Conservation (phyloP, 2,797 vertebrate species). For the Cyclopterus lumpus region DNA sequence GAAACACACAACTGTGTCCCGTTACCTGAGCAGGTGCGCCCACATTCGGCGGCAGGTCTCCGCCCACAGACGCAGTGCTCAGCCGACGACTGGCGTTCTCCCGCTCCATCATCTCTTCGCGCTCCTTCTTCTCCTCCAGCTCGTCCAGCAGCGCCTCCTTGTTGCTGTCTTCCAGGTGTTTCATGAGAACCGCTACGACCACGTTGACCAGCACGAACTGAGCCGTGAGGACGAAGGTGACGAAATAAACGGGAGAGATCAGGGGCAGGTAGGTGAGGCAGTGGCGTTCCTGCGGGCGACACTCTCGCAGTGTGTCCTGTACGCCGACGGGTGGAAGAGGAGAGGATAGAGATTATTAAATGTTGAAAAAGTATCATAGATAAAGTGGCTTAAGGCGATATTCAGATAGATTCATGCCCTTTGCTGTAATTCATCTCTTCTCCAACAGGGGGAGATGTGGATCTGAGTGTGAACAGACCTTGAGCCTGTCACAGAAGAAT, state of each 20-base stretch:
- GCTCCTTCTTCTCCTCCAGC: conserved; percentile 92
- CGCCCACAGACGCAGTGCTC: conserved; percentile 21
- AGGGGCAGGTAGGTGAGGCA: conserved; percentile 95
- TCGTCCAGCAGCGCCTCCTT: conserved; percentile 86
- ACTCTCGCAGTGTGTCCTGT: conserved; percentile 96
- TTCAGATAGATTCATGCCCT: background rate
- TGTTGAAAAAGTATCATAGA: conserved; percentile 8
- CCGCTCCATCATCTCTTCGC: conserved; percentile 88
- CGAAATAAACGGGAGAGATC: conserved; percentile 96
- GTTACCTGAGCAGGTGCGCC: conserved; percentile 80
- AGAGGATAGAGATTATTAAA: conserved; percentile 54
- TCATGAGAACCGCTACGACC: conserved; percentile 98
- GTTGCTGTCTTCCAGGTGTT: conserved; percentile 98
- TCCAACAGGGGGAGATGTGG: conserved; percentile 72
- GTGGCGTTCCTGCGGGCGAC: conserved; percentile 89
- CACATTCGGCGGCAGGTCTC: conserved; percentile 39
- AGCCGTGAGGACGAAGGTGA: conserved; percentile 98
- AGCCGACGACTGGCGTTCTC: conserved; percentile 82
- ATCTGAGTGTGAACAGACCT: conserved; percentile 84
- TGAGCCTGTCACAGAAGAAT: conserved; percentile 75
- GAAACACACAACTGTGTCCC: background rate
- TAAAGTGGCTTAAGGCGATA: conserved; percentile 19
- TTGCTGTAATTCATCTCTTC: conserved; percentile 33
- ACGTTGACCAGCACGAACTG: conserved; percentile 99
- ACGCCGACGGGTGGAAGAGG: background rate